Percentiles rank a stretch among this genome's conserved stretches.
Conservation (phyloP, 2,113 vertebrate species). For the Tyrannus savana region DNA sequence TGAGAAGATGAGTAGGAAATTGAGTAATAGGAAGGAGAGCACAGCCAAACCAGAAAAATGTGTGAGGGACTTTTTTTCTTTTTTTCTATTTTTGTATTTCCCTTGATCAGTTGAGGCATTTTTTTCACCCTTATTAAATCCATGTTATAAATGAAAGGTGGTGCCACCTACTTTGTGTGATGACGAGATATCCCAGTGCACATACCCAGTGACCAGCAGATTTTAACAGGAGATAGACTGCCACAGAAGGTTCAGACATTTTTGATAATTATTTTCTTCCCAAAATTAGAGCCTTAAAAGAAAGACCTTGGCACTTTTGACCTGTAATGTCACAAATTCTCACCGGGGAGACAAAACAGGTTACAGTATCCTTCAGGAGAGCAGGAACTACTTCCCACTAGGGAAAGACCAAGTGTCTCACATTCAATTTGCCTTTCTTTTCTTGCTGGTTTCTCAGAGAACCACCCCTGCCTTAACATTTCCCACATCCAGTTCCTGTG, state of each 20-base stretch:
- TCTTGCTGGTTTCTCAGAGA: background rate
- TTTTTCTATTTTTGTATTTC: background rate
- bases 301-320: background rate
- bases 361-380: background rate
- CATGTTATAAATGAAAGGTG: background rate
- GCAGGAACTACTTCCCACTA: background rate
- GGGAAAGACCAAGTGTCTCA: background rate
- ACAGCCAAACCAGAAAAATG: background rate
- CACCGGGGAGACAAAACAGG: background rate
- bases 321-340: background rate
- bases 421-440: background rate
- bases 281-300: background rate
- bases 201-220: background rate
- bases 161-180: background rate
- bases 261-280: background rate
- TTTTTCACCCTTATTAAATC: background rate
- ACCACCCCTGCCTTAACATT: rapidly evolving
- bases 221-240: background rate
- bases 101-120: rapidly evolving
- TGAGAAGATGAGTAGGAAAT: background rate
- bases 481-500: background rate
- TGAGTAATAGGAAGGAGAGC: background rate
- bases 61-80: background rate
- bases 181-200: background rate
- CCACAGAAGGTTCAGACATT: background rate